phyloP scores from a whole-genome alignment of 92 coral and sea anemone species.

The Siderastrea siderea region DNA sequence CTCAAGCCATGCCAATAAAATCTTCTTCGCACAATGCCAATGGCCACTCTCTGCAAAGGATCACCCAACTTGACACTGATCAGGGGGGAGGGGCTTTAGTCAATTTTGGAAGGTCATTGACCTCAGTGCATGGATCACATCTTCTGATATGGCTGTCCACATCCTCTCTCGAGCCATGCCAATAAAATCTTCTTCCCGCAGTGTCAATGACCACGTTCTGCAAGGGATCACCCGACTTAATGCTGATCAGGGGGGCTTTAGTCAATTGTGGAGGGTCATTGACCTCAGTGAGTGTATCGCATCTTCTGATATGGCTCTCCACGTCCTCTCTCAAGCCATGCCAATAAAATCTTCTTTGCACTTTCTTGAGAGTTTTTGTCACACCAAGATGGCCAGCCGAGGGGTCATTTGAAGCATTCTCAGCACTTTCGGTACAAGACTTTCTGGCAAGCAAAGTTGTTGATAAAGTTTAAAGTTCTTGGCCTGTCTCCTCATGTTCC shows the following conservation, averaged over 20 bases:
- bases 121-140: constrained; percentile 59
- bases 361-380: constrained; percentile 29
- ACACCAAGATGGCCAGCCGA: constrained; percentile 67
- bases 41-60: no score
- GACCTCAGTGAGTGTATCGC: constrained; percentile 54
- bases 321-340: constrained; percentile 35
- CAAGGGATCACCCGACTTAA: constrained; percentile 58
- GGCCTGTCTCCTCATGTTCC: constrained; percentile 48
- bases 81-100: no score
- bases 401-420: constrained; percentile 43
- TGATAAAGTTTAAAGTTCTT: not conserved
- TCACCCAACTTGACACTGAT: no score
- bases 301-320: constrained; percentile 28
- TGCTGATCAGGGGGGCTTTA: constrained; percentile 40
- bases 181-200: constrained; percentile 30
- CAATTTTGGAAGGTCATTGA: constrained; percentile 36
- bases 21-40: no score
- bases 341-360: constrained; percentile 35
- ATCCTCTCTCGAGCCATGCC: constrained; percentile 41
- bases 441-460: constrained; percentile 40
- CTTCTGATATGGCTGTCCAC: constrained; percentile 22
- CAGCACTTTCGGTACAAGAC: constrained; percentile 22
- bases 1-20: no score
- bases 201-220: not conserved
- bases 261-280: constrained; percentile 41